phyloP scores from a whole-genome alignment of 2,888 invertebrate genomes.

The Cyclophora punctaria region DNA sequence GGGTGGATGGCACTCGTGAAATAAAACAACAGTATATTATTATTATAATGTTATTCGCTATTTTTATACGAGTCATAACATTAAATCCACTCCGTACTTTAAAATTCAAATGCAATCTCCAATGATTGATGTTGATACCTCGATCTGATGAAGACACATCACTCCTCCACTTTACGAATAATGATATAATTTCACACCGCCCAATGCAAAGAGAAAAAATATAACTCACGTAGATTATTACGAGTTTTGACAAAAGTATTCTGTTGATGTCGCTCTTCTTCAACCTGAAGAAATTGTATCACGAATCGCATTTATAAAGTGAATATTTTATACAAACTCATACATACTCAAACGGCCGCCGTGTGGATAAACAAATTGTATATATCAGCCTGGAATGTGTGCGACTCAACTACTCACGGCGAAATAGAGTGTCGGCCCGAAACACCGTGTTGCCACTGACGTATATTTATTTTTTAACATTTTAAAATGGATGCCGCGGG shows the following conservation, averaged over 20 bases:
- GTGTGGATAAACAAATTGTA: constrained; percentile 32
- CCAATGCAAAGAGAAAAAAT: constrained; percentile 8
- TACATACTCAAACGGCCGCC: constrained; percentile 29
- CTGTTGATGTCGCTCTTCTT: constrained; percentile 19
- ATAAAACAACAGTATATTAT: too few relatives aligned
- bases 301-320: constrained; percentile 34
- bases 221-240: constrained; percentile 19
- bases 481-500: constrained; percentile 4
- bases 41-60: too few relatives aligned
- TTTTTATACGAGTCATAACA: too few relatives aligned
- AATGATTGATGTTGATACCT: constrained; percentile 16
- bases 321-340: constrained; percentile 38
- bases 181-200: constrained; percentile 16
- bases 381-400: constrained; percentile 22
- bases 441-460: constrained; percentile 1
- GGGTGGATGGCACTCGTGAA: too few relatives aligned
- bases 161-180: constrained; percentile 11
- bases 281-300: constrained; percentile 27
- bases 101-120: constrained; percentile 1
- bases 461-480: constrained; percentile 3
- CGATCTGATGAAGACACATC: constrained; percentile 10
- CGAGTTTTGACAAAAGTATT: constrained; percentile 22
- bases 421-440: constrained; percentile 1
- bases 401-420: neutral
- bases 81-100: too few relatives aligned